These are phyloP conservation scores for Nebria ingens DNA, from an alignment of 1,140 invertebrate genomes.

Conservation along the genomic window DNA sequence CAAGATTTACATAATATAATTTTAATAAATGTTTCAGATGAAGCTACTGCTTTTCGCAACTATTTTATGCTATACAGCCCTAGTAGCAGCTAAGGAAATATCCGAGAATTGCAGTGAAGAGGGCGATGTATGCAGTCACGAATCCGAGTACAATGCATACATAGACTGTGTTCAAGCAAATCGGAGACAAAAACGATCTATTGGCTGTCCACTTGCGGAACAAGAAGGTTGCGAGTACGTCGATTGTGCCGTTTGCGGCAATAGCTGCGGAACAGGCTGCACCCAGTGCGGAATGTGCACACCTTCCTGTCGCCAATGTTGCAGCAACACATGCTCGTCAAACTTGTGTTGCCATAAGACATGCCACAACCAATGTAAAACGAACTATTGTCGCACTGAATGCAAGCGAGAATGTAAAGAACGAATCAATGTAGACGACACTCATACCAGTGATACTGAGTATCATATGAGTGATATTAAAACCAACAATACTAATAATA, in stretches of 20 bases:
- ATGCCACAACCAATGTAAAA: slow-evolving; percentile 22
- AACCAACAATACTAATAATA: background rate
- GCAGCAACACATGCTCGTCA: slow-evolving; percentile 20
- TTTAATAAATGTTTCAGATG: too few relatives aligned
- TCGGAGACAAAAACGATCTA: background rate
- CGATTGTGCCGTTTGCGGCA: slow-evolving; percentile 14
- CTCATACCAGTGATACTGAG: slow-evolving; percentile 12
- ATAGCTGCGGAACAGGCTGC: slow-evolving; percentile 22
- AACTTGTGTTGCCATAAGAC: slow-evolving; percentile 26
- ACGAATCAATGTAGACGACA: background rate
- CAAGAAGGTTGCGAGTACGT: background rate
- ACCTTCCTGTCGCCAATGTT: background rate
- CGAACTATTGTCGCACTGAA: slow-evolving; percentile 18
- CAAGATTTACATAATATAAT: too few relatives aligned
- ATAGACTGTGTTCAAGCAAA: background rate
- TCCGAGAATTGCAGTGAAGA: too few relatives aligned
- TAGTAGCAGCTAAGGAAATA: too few relatives aligned
- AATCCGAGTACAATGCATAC: background rate
- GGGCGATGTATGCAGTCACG: background rate
- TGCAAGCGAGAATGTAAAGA: slow-evolving; percentile 23
- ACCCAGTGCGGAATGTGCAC: background rate
- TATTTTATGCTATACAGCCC: too few relatives aligned
- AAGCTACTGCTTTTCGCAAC: too few relatives aligned
- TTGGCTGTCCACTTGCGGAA: background rate
- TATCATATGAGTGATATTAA: slow-evolving; percentile 1